Conservation (phyloP, 2,113 vertebrate species). For the Myxocyprinus asiaticus region DNA sequence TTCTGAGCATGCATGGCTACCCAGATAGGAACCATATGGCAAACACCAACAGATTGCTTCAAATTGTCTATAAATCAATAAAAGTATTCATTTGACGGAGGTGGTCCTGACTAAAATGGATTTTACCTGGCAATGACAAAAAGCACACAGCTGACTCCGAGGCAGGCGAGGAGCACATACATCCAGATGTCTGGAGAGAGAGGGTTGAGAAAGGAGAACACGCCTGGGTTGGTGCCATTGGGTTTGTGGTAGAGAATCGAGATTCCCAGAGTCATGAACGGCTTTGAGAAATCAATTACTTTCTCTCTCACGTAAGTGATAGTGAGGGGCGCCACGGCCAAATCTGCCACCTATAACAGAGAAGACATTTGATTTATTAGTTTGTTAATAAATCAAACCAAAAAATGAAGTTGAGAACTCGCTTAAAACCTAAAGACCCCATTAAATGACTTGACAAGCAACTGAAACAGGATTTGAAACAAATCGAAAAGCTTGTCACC, state of each 20-base stretch:
- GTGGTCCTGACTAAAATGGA: no score
- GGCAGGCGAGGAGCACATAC: conserved; percentile 95
- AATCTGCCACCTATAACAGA: conserved; percentile 87
- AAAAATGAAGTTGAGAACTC: background rate
- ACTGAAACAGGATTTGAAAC: no score
- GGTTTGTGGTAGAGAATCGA: conserved; percentile 97
- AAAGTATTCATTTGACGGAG: no score
- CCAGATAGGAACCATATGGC: no score
- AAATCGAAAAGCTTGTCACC: no score
- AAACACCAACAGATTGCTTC: no score
- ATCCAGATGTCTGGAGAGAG: conserved; percentile 99
- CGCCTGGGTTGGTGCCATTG: conserved; percentile 94
- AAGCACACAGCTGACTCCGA: conserved; percentile 96
- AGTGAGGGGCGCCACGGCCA: conserved; percentile 95
- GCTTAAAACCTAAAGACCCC: background rate
- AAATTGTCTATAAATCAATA: no score
- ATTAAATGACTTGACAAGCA: background rate
- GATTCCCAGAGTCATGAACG: conserved; percentile 98
- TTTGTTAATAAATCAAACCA: background rate
- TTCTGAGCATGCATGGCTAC: no score
- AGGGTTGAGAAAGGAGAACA: conserved; percentile 96
- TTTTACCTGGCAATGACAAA: conserved; percentile 97
- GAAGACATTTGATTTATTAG: background rate
- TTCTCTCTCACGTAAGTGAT: conserved; percentile 98
- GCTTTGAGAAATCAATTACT: conserved; percentile 98